Conservation (phyloP, 2,113 vertebrate species). For the Oreochromis spilurus region DNA sequence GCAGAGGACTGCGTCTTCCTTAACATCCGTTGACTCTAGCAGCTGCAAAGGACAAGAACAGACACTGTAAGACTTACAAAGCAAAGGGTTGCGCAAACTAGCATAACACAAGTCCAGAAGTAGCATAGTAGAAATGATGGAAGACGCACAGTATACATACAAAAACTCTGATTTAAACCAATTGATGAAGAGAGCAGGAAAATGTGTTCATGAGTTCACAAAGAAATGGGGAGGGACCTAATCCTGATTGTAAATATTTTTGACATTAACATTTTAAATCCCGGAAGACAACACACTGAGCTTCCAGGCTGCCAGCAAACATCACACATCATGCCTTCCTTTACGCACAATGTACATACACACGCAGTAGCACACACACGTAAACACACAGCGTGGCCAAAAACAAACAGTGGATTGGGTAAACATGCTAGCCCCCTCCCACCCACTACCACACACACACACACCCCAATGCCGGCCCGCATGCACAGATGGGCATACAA, state of each 20-base stretch:
- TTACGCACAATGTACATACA: not conserved
- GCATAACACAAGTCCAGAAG: not conserved
- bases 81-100: not conserved
- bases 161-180: conserved; percentile 4
- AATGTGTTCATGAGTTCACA: conserved; percentile 23
- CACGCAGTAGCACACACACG: not conserved
- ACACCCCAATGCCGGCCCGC: not conserved
- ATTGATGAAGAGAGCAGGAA: conserved; percentile 19
- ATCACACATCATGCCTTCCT: conserved; percentile 15
- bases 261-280: conserved; percentile 38
- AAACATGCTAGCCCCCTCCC: conserved; percentile 25
- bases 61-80: not conserved
- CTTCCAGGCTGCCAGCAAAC: conserved; percentile 25
- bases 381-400: not conserved
- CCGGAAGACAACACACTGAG: conserved; percentile 27
- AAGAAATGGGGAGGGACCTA: not conserved
- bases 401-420: conserved; percentile 41
- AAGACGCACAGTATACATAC: not conserved
- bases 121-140: not conserved
- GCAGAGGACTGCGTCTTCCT: conserved; percentile 95
- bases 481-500: conserved; percentile 33
- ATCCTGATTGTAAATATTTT: conserved; percentile 43
- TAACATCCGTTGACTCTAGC: conserved; percentile 90
- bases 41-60: conserved; percentile 73
- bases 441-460: not conserved